Evolutionary conservation across 2,888 invertebrate genomes (phyloP), one percentile per base, ranked within the genome.

Genomic region (Drosophila ezoana): DNA sequence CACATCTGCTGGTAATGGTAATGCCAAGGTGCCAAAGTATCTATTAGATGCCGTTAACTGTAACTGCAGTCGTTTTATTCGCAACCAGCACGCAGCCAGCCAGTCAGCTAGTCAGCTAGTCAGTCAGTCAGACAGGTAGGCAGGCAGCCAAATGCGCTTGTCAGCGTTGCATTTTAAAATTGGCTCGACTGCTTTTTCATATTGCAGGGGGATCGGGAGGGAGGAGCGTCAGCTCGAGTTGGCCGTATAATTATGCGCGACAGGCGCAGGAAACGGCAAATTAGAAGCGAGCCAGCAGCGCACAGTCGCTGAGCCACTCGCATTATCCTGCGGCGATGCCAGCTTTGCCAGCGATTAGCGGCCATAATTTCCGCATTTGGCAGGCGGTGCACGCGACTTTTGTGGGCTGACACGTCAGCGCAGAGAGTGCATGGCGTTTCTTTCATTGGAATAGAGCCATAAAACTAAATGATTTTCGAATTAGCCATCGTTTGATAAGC

Each of bases 21-120:
- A 72, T 84, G 59, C 72, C 82, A 72, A 89, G 89, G 84, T 85
- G 89, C 58, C 88, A 82, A 89, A 83, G 87, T 88, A 89, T 86
- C 88, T 80, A 89, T 86, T 86, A 86, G 89, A 74, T 89, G 80
- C 89, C 86, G 86, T 86, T 86, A 86, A 78, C 85, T 70, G 72
- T 81, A 89, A 85, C 69, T 87, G 82, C 85, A 70, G 65, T 56
- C 79, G 62, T 58, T 87, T 86, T 75, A 86, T 83, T 80, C 65
- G 75, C 76, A 70, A 57, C 48, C 81, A 84, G 52, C 87, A 82
- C 86, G 88, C 82, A 83, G 88, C 52, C 48, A 54, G 37, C 3
- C 48, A 9, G 20, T 13, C 47, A 28, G 72, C 14, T 9, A 40
- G 28, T 11, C 44, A 28, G 32, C 0, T 10, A 28, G 40, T 13